Evolutionary conservation across 2,888 invertebrate genomes (phyloP).

Genomic region (Apamea epomidion): DNA sequence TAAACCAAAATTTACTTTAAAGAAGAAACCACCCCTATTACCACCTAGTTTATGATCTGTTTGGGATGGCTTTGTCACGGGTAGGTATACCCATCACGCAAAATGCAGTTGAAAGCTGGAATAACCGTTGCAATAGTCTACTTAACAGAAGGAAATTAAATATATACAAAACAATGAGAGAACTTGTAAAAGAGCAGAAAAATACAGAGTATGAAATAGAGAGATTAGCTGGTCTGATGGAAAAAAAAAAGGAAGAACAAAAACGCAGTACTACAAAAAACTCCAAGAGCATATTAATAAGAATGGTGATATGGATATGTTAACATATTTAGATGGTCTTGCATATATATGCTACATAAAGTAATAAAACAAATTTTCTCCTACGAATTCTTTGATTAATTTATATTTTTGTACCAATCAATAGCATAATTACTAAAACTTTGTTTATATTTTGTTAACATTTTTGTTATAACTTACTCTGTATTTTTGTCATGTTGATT

Average conservation of each 20-base stretch:
- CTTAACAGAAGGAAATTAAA: slow-evolving; percentile 5
- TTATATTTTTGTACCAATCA: not conserved
- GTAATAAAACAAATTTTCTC: not conserved
- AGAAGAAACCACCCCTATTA: too few species aligned
- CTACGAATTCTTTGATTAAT: not conserved
- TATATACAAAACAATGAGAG: slow-evolving; percentile 13
- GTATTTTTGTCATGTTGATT: too few species aligned
- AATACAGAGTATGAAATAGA: slow-evolving; percentile 10
- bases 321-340: slow-evolving; percentile 2
- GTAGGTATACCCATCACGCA: slow-evolving; percentile 10
- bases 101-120: slow-evolving; percentile 11
- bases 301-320: slow-evolving; percentile 1
- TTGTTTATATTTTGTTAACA: too few species aligned
- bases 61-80: not conserved
- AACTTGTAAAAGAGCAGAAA: slow-evolving; percentile 10
- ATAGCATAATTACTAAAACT: too few species aligned
- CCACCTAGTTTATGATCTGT: too few species aligned
- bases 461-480: too few species aligned
- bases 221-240: slow-evolving; percentile 2
- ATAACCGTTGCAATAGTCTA: slow-evolving; percentile 3
- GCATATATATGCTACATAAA: not conserved
- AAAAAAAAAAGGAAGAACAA: not conserved
- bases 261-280: slow-evolving; percentile 6
- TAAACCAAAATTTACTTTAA: too few species aligned
- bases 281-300: slow-evolving; percentile 1